Base-by-base conservation (phyloP, 2,113 vertebrate genomes). In the Nesogale talazaci region DNA sequence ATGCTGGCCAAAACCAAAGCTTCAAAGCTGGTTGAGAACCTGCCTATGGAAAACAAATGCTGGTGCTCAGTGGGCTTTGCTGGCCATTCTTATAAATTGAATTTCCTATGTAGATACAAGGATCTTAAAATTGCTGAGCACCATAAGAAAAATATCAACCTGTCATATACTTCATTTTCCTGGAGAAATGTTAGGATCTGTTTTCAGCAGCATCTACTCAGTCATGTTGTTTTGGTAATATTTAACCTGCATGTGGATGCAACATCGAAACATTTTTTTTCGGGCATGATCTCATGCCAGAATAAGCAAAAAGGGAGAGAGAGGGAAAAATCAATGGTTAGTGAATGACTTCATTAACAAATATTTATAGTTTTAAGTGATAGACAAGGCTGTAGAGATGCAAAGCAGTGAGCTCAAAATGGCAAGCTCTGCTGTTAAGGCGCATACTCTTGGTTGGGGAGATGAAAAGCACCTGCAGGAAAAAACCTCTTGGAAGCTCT, bases 11-110 rank as follows among this genome's bases (percentile, higher is more conserved):
- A 94, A 95, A 96, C 83, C 36, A 85, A 94, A 94, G 67, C 87
- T 97, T 97, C 97, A 93, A 97, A 52, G 46, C 6, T 94, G 92
- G 57, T 90, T 95, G 86, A 93, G 90, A 94, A 95, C 82, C 22
- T 96, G 79, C 92, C 56, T 95, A 76, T 25, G 59, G 83, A 93
- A 89, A 95, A 65, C 92, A 96, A 96, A 96, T 77, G 88, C 92
- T 90, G 74, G 36, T 16, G 88, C 38, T 78, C 59, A 92, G 56
- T 74, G 19, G 77, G 27, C 86, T 90, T 93, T 77, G 0, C 65
- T 95, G 57, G 65, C 16, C 52, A 88, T 77, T 96, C 95, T 96
- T 93, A 75, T 79, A 83, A 93, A 38, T 79, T 93, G 52, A 94
- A 90, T 83, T 74, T 96, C 95, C 88, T 89, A 85, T 94, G 89